Evolutionary conservation across 2,888 invertebrate genomes (phyloP).

Genomic region (Dione juno): DNA sequence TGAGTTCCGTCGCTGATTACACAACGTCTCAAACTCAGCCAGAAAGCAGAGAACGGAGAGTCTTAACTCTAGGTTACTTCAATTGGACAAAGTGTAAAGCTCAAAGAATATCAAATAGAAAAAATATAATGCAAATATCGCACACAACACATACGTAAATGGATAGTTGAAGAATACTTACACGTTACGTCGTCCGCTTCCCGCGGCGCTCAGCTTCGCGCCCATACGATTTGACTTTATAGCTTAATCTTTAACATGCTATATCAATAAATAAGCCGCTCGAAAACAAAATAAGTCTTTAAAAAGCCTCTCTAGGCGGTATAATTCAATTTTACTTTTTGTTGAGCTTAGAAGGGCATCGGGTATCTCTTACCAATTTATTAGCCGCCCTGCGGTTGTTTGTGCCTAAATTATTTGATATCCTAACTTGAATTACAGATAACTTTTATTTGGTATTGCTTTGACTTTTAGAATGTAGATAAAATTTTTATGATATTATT

Average conservation of each 20-base stretch:
- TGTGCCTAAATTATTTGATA: conserved; percentile 43
- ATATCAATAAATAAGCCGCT: conserved; percentile 75
- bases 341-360: conserved; percentile 43
- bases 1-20: no score
- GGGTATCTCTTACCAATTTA: conserved; percentile 48
- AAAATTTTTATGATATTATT: conserved; percentile 5
- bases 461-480: conserved; percentile 10
- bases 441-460: conserved; percentile 23
- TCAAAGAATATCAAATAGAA: neutral
- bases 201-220: conserved; percentile 75
- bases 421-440: conserved; percentile 37
- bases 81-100: neutral
- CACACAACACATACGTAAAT: conserved; percentile 39
- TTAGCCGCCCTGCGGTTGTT: conserved; percentile 42
- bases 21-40: no score
- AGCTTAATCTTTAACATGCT: conserved; percentile 77
- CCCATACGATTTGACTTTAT: conserved; percentile 69
- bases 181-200: conserved; percentile 61
- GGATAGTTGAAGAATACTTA: conserved; percentile 72
- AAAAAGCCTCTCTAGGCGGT: conserved; percentile 45
- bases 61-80: neutral
- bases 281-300: conserved; percentile 60
- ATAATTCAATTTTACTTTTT: conserved; percentile 48
- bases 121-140: neutral
- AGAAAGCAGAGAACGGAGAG: no score